Evolutionary conservation across 2,888 invertebrate genomes (phyloP).

Genomic region (Lumbricus terrestris): DNA sequence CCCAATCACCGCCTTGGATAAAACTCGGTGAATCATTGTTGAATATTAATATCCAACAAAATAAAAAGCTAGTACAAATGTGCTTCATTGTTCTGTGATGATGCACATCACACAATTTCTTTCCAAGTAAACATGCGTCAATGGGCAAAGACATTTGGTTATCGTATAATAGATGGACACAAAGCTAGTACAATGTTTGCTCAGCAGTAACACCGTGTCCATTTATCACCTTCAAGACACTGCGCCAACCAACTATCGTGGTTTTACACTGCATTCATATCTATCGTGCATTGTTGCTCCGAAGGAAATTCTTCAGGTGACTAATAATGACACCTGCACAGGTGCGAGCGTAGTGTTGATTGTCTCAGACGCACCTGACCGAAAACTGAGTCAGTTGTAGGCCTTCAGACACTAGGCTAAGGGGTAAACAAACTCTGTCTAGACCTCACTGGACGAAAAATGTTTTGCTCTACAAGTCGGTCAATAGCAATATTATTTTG

Average conservation of each 20-base stretch:
- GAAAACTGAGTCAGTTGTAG: not conserved
- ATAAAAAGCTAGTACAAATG: no score
- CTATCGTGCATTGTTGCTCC: not conserved
- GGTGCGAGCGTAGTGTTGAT: not conserved
- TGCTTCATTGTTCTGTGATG: no score
- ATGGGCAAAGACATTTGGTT: no score
- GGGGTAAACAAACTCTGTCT: not conserved
- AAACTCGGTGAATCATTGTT: no score
- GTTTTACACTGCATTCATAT: not conserved
- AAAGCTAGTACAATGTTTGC: not conserved
- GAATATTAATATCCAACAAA: no score
- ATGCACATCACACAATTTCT: no score
- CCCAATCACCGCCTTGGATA: no score
- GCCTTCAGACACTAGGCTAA: not conserved
- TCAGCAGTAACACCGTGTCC: not conserved
- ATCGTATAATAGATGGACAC: no score
- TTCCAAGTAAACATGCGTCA: no score
- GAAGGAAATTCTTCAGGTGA: not conserved
- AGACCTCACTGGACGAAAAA: not conserved
- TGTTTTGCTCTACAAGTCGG: not conserved
- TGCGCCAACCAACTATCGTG: not conserved
- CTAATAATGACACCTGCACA: not conserved
- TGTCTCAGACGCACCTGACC: not conserved
- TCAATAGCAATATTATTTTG: no score
- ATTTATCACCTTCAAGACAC: not conserved